Evolutionary conservation across 2,797 vertebrate species (phyloP).

Genomic region (Gobionotothen gibberifrons): DNA sequence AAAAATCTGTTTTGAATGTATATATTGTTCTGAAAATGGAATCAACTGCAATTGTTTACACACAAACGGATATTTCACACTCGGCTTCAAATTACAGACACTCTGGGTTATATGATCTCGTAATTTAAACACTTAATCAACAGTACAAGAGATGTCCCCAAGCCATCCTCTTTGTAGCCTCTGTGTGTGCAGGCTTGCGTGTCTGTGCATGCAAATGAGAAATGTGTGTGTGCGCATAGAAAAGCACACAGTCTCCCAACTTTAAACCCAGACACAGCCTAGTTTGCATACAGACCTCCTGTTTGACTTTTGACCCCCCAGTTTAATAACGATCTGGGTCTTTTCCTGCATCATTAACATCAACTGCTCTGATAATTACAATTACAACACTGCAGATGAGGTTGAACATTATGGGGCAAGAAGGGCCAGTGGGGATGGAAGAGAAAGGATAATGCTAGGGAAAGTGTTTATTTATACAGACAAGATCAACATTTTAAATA

Average conservation of each 20-base stretch:
- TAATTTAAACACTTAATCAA: constrained; percentile 29
- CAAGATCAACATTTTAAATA: neutral
- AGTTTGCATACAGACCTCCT: constrained; percentile 58
- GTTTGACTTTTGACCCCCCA: constrained; percentile 49
- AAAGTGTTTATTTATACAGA: neutral
- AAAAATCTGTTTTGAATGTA: neutral
- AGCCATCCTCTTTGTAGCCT: neutral
- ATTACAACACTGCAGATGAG: constrained; percentile 37
- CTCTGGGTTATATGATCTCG: neutral
- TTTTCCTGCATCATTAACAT: constrained; percentile 55
- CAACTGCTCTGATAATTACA: constrained; percentile 44
- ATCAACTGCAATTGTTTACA: neutral
- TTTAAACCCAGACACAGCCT: constrained; percentile 29
- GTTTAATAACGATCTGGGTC: constrained; percentile 35
- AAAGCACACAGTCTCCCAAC: neutral
- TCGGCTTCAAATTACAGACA: neutral
- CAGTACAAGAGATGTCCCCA: constrained; percentile 9
- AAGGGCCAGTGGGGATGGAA: neutral
- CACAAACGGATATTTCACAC: neutral
- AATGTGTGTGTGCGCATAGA: neutral
- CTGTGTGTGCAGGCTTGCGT: neutral
- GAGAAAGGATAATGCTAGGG: neutral
- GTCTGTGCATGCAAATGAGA: neutral
- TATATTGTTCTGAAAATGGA: neutral
- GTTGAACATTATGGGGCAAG: constrained; percentile 25